These are phyloP conservation scores for Eristalinus aeneus DNA, from an alignment of 2,888 invertebrate genomes.

Conservation along the genomic window DNA sequence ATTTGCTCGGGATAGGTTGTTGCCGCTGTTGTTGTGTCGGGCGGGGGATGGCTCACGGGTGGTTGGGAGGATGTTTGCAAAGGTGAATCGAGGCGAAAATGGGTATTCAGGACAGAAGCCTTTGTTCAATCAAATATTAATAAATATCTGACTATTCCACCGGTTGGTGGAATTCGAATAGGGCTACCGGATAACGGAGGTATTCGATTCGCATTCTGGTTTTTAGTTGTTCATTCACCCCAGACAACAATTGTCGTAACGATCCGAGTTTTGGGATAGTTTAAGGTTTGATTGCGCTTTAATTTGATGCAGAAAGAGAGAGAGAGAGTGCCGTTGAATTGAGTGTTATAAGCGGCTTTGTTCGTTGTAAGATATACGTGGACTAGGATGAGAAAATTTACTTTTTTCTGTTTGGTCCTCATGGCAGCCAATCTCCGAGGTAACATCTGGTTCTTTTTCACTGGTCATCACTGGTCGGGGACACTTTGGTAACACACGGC, in stretches of 20 bases:
- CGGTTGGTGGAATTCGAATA: conserved; percentile 34
- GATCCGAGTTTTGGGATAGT: not conserved
- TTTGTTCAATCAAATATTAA: conserved; percentile 48
- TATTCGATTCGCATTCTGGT: not conserved
- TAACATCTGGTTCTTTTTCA: too few species aligned
- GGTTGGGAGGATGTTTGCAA: not conserved
- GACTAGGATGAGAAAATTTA: too few species aligned
- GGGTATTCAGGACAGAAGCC: not conserved
- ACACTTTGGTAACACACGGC: too few species aligned
- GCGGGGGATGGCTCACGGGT: not conserved
- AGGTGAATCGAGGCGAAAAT: not conserved
- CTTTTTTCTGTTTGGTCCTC: too few species aligned
- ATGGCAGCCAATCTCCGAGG: too few species aligned
- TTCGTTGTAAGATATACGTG: too few species aligned
- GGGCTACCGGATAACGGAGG: not conserved
- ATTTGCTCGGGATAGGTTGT: conserved; percentile 20
- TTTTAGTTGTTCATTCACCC: not conserved
- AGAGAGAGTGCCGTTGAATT: not conserved
- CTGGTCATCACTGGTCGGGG: too few species aligned
- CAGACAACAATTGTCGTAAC: not conserved
- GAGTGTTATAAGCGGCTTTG: too few species aligned
- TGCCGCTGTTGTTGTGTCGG: not conserved
- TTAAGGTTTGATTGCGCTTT: not conserved
- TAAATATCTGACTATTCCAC: conserved; percentile 37
- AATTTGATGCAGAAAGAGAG: not conserved